A percentile compares a stretch with the other conserved stretches of the same genome.
These are phyloP conservation scores for Argyresthia albistria DNA, from an alignment of 2,888 invertebrate species.

Conservation along the genomic window DNA sequence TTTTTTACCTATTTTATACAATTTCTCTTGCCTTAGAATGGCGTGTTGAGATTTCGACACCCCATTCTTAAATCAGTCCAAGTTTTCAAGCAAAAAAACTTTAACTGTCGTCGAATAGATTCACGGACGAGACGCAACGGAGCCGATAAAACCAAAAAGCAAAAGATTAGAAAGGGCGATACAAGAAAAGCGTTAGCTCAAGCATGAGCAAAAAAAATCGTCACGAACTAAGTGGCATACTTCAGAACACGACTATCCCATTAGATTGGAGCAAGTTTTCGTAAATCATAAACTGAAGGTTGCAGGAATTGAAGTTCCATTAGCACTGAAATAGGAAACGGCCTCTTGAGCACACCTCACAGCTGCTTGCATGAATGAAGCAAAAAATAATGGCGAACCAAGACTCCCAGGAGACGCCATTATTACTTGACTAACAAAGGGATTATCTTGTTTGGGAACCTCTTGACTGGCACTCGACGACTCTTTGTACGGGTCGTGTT, in stretches of 20 bases:
- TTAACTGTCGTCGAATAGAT: conserved; percentile 3
- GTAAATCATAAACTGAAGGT: conserved; percentile 1
- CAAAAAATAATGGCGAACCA: conserved; percentile 48
- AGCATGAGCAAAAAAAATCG: conserved; percentile 34
- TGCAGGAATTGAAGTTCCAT: conserved; percentile 50
- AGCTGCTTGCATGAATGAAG: conserved; percentile 55
- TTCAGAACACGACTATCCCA: conserved; percentile 48
- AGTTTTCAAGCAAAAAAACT: neutral
- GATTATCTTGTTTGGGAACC: conserved; percentile 69
- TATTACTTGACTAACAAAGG: conserved; percentile 61
- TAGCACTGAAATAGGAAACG: conserved; percentile 59
- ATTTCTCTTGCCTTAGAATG: too few species aligned
- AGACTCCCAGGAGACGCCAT: conserved; percentile 50
- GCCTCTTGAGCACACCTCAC: conserved; percentile 44
- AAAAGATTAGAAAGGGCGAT: conserved; percentile 33
- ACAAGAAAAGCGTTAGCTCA: conserved; percentile 16
- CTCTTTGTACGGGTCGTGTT: conserved; percentile 56
- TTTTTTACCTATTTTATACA: too few species aligned
- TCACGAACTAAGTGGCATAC: conserved; percentile 39
- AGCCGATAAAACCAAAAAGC: conserved; percentile 18
- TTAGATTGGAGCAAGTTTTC: conserved; percentile 14
- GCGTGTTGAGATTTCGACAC: neutral
- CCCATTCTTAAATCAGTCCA: neutral
- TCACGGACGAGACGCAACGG: conserved; percentile 1
- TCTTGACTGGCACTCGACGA: conserved; percentile 61